Evolutionary conservation across 1,140 invertebrate species (phyloP), one percentile per base, ranked within the genome.

Genomic region (Hestina assimilis): DNA sequence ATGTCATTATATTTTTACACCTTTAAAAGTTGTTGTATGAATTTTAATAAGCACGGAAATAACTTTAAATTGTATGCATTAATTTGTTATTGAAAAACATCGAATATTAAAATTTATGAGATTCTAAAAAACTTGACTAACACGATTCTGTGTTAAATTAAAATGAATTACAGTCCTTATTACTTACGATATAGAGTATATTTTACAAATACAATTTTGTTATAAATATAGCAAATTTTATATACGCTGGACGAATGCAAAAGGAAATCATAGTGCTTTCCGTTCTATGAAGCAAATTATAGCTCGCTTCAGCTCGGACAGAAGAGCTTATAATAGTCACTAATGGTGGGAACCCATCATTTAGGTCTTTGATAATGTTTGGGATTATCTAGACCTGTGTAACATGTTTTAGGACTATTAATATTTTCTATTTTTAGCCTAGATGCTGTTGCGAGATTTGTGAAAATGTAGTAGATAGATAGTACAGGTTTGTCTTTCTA

Each of bases 21-120:
- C n/a, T n/a, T n/a, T n/a, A n/a, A n/a, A n/a, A n/a, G n/a, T n/a
- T n/a, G n/a, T n/a, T n/a, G 3, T 33, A 33, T 33, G 31, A 33
- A 33, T 33, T 33, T 17, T 15, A 33, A 33, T 33, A 15, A 4
- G 14, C 1, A 14, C 31, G 31, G 31, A 33, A 33, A 33, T 33
- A 12, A 33, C 31, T 33, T n/a, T 5, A 33, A 31, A 4, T 4
- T 12, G 31, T 33, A 15, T 33, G 31, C 14, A 33, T 33, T 33
- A 33, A 33, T 28, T 28, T 28, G 24, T n/a, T 7, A 33, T 33
- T 11, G 31, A 6, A 33, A 5, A 14, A 33, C 14, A 14, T 38
- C 19, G 33, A 38, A 38, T 6, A 38, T 19, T 38, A 48, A 55
- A 48, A 48, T 38, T 15, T 38, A 38, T 40, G 23, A 51, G 23